These are phyloP conservation scores for Cephalotes varians DNA, from an alignment of 2,888 invertebrate species.

Conservation along the genomic window DNA sequence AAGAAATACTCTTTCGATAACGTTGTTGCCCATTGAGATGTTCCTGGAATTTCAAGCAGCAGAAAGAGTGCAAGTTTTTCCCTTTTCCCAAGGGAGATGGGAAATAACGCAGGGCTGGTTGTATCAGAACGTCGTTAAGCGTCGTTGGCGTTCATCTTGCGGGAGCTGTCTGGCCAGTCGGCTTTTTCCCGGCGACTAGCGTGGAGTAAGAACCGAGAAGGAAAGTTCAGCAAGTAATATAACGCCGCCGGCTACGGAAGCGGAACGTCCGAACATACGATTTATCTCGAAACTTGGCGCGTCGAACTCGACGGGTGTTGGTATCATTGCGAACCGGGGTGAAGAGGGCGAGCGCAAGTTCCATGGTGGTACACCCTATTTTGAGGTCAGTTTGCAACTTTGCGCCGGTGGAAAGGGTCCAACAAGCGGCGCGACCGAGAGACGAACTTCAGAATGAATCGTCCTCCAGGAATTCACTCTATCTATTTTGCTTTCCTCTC, in stretches of 20 bases:
- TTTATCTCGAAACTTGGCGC: conserved; percentile 79
- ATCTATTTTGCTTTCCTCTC: conserved; percentile 34
- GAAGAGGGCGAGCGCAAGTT: conserved; percentile 3
- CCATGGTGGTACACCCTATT: conserved; percentile 47
- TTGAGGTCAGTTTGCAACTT: conserved; percentile 55
- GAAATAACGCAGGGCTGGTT: conserved; percentile 36
- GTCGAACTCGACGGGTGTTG: conserved; percentile 57
- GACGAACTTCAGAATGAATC: conserved; percentile 62
- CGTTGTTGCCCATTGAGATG: background rate
- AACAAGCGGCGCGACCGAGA: conserved; percentile 37
- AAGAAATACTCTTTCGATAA: conserved; percentile 4
- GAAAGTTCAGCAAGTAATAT: conserved; percentile 80
- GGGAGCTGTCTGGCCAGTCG: conserved; percentile 44
- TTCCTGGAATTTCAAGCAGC: background rate
- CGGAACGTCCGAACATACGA: conserved; percentile 71
- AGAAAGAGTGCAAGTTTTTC: conserved; percentile 4
- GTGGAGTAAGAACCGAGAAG: conserved; percentile 46
- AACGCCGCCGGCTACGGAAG: conserved; percentile 67
- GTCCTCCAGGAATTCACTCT: conserved; percentile 62
- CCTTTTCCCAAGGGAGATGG: conserved; percentile 10
- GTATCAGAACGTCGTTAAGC: conserved; percentile 64
- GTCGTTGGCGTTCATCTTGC: conserved; percentile 62
- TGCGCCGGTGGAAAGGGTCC: background rate
- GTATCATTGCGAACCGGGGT: conserved; percentile 43
- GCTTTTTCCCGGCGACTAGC: conserved; percentile 27